phyloP scores from a whole-genome alignment of 2,113 vertebrate genomes.

The Elachura formosa region DNA sequence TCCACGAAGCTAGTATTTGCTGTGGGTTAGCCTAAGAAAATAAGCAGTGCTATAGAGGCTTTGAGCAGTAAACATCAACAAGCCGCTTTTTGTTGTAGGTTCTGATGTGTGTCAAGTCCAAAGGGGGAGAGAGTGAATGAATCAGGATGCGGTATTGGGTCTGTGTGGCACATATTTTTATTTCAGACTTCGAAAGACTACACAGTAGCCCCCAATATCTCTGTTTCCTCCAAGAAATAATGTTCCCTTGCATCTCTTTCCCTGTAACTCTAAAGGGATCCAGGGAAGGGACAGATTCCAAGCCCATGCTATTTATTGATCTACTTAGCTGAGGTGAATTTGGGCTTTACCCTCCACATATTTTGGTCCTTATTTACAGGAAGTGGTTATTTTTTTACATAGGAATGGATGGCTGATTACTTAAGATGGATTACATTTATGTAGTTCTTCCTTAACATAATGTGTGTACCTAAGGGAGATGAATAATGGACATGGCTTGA shows the following conservation, averaged over 20 bases:
- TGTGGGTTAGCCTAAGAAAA: slow-evolving; percentile 37
- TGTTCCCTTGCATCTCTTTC: background rate
- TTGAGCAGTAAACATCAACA: slow-evolving; percentile 19
- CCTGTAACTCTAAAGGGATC: background rate
- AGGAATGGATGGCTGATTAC: background rate
- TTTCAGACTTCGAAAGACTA: background rate
- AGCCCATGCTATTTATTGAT: background rate
- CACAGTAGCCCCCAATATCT: background rate
- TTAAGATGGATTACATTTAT: background rate
- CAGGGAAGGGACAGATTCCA: background rate
- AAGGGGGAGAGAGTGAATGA: background rate
- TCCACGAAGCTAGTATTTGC: slow-evolving; percentile 37
- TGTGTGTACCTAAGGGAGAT: background rate
- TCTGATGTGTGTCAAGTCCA: background rate
- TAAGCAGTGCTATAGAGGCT: background rate
- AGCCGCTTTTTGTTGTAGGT: background rate
- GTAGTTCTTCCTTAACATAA: background rate
- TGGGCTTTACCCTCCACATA: background rate
- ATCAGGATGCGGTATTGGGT: background rate
- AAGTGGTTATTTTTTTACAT: background rate
- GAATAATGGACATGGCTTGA: background rate
- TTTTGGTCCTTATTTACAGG: background rate
- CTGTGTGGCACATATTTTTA: background rate
- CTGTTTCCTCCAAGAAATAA: background rate
- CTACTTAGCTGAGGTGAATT: background rate